These are phyloP conservation scores for Pangasius macronema DNA, from an alignment of 2,797 vertebrate species.

Conservation along the genomic window DNA sequence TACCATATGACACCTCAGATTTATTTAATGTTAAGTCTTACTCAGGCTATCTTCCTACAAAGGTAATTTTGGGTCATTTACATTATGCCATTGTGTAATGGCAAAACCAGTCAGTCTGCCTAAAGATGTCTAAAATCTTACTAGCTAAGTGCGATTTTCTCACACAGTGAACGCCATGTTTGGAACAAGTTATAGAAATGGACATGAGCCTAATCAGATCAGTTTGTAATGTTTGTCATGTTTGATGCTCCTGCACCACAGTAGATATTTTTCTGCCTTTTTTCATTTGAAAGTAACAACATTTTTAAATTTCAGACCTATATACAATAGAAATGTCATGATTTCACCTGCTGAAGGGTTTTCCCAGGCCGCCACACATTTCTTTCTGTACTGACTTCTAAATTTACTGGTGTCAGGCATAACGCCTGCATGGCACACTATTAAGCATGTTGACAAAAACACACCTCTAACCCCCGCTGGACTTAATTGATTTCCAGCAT, in stretches of 20 bases:
- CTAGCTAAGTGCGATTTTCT: not conserved
- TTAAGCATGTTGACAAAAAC: constrained; percentile 13
- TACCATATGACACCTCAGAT: not conserved
- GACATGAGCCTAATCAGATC: not conserved
- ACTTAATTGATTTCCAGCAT: constrained; percentile 5
- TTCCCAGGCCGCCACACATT: not conserved
- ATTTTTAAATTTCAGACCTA: not conserved
- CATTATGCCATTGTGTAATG: not conserved
- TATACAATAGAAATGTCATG: not conserved
- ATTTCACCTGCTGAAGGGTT: not conserved
- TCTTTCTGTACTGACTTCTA: not conserved
- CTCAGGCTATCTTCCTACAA: not conserved
- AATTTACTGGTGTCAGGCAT: not conserved
- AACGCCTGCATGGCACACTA: not conserved
- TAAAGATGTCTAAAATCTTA: not conserved
- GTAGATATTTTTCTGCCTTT: not conserved
- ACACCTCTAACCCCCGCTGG: not conserved
- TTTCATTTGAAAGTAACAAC: not conserved
- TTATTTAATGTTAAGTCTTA: not conserved
- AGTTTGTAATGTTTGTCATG: not conserved
- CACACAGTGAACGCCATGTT: not conserved
- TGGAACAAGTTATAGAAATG: not conserved
- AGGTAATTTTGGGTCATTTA: not conserved
- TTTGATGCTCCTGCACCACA: not conserved
- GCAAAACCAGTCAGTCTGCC: not conserved